Evolutionary conservation across 2,888 invertebrate genomes (phyloP), one percentile per base, ranked within the genome.

Genomic region (Andrena marginata): DNA sequence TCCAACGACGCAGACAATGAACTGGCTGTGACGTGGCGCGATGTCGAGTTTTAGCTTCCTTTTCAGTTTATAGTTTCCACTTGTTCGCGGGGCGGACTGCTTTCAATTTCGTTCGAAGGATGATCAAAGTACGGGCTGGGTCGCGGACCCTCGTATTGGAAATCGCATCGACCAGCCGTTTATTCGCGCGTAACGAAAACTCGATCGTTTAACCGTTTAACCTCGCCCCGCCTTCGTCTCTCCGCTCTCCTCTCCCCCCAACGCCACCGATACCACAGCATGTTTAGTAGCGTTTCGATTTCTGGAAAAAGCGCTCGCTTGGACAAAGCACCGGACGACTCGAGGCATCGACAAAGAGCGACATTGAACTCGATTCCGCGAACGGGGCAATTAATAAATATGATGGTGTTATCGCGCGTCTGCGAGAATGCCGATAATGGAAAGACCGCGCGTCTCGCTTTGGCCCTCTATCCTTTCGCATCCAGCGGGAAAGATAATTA

Each of bases 91-190:
- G 59, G 31, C 49, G 35, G 63, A 48, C 26, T 48, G 63, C 68
- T 80, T 80, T 77, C 77, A 80, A 80, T 80, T 80, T 80, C 67
- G 70, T 77, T 80, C 33, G 67, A 68, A 51, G 67, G 49, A 16
- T 42, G 48, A 62, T 59, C 77, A 64, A 65, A 65, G 49, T 29
- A 1, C 51, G 77, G 54, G 59, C 48, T 51, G 54, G 62, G 67
- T 69, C 71, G 65, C 56, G 77, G 49, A 69, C 67, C 80, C 72
- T 68, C 54, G 49, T 77, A 78, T 72, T 63, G 77, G 68, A 68
- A 69, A 72, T 49, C 60, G 49, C 33, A 54, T 56, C 71, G 29
- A 42, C 42, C 42, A 16, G 51, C 26, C 67, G 68, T 72, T 78
- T 63, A 78, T 67, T 56, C 72, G 35, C 54, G 35, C 72, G 67